Conservation (phyloP, 1,140 invertebrate species). For the Eciton burchellii region DNA sequence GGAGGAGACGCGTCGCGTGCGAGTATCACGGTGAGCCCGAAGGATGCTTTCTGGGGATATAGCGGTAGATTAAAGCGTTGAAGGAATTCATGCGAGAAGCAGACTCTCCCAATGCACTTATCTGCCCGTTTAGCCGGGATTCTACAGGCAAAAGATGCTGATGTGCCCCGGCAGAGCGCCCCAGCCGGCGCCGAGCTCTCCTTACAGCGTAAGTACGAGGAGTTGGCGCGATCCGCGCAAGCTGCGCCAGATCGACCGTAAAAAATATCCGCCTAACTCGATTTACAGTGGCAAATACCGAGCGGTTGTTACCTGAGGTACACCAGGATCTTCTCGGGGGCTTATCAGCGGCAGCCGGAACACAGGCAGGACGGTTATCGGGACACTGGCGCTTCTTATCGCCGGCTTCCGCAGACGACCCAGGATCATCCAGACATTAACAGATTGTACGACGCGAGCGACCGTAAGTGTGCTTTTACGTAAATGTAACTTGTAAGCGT, state of each 20-base stretch:
- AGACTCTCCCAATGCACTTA: slow-evolving; percentile 35
- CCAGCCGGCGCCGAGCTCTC: slow-evolving; percentile 75
- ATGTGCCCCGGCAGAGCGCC: slow-evolving; percentile 82
- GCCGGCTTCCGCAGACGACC: slow-evolving; percentile 75
- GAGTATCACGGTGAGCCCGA: neutral
- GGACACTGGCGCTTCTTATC: slow-evolving; percentile 77
- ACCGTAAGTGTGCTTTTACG: slow-evolving; percentile 79
- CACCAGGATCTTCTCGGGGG: slow-evolving; percentile 81
- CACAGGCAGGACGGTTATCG: slow-evolving; percentile 75
- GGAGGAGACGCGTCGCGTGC: slow-evolving; percentile 5
- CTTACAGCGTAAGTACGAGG: slow-evolving; percentile 77
- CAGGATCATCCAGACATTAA: slow-evolving; percentile 56
- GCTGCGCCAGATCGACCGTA: neutral
- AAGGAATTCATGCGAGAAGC: slow-evolving; percentile 30
- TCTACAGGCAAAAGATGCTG: slow-evolving; percentile 80
- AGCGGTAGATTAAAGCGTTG: slow-evolving; percentile 45
- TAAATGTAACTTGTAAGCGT: neutral
- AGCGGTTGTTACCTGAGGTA: slow-evolving; percentile 82
- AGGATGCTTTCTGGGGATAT: slow-evolving; percentile 27
- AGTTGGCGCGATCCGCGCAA: neutral
- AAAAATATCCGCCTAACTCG: slow-evolving; percentile 49
- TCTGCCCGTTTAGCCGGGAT: slow-evolving; percentile 74
- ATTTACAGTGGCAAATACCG: slow-evolving; percentile 81
- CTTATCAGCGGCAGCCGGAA: slow-evolving; percentile 76
- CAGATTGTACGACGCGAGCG: slow-evolving; percentile 73